phyloP scores from a whole-genome alignment of 2,888 invertebrate species.

The Antheraea assamensis region DNA sequence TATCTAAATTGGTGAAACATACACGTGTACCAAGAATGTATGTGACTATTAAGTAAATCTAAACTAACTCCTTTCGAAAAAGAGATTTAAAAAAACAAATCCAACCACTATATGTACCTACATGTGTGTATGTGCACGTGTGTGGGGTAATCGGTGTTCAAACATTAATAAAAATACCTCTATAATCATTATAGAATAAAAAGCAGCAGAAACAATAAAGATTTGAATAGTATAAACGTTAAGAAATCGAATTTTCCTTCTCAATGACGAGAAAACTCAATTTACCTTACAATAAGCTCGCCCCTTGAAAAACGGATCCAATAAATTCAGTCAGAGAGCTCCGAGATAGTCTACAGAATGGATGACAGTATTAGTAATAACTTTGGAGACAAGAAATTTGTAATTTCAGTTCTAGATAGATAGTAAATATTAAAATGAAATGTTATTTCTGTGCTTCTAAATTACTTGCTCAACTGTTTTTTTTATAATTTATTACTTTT shows the following conservation, averaged over 20 bases:
- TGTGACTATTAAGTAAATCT: no score
- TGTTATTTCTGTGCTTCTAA: background rate
- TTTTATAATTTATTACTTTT: no score
- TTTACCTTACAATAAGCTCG: conserved; percentile 8
- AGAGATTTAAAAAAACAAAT: no score
- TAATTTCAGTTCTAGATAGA: background rate
- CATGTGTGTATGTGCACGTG: no score
- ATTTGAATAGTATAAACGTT: background rate
- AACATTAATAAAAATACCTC: background rate
- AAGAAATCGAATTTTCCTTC: conserved; percentile 2
- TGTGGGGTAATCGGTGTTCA: no score
- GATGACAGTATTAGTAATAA: background rate
- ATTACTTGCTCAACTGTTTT: background rate
- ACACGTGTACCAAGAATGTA: no score
- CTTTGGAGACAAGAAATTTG: conserved; percentile 3
- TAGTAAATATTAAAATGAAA: background rate
- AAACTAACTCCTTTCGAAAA: no score
- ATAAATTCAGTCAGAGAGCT: conserved; percentile 10
- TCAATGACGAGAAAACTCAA: conserved; percentile 7
- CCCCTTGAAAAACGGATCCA: conserved; percentile 10
- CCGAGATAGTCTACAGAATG: conserved; percentile 2
- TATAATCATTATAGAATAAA: background rate
- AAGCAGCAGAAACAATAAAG: background rate
- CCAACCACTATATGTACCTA: no score
- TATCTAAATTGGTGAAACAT: no score